Base-by-base conservation (phyloP, 1,140 invertebrate genomes). In the Hylaeus volcanicus region DNA sequence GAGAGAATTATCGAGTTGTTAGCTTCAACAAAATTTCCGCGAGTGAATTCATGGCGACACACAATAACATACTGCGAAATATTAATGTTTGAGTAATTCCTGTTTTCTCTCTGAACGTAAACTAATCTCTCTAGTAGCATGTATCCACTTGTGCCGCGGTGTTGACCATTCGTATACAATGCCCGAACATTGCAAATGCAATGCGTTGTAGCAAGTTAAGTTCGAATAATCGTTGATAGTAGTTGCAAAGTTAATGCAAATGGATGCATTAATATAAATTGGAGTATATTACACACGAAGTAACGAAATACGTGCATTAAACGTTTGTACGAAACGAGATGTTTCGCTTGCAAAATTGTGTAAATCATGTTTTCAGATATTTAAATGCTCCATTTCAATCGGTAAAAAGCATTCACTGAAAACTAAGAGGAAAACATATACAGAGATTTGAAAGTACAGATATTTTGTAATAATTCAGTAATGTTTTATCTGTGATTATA, bases 21-120 rank as follows among this genome's bases (percentile, higher is more conserved):
- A 26, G 0, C 26, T 26, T 26, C 26, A 26, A 2, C 4, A n/a
- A 63, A 41, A 41, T 48, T 39, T 14, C 58, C 15, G 14, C 9
- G 2, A n/a, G 48, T 11, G 5, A 39, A 37, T 26, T 37, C n/a
- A 15, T 5, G 11, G 9, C 3, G 6, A 26, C 3, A n/a, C 45
- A 56, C 8, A 14, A 48, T 48, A 51, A 77, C 66, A 9, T 63
- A 43, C 9, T 41, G 26, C 37, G 39, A 51, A 73, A 74, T 53
- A 65, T 58, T 79, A 63, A 74, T 79, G 56, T 74, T 55, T 58
- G 51, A 65, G 55, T 74, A 79, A 74, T 79, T 70, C 66, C 70
- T 79, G 77, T 53, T 79, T 79, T 79, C 77, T 66, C 70, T 14
- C 26, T 45, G 43, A 63, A 41, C 43, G 77, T 74, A 79, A 74